Conservation (phyloP, 1,140 invertebrate species). For the Drosophila novamexicana region DNA sequence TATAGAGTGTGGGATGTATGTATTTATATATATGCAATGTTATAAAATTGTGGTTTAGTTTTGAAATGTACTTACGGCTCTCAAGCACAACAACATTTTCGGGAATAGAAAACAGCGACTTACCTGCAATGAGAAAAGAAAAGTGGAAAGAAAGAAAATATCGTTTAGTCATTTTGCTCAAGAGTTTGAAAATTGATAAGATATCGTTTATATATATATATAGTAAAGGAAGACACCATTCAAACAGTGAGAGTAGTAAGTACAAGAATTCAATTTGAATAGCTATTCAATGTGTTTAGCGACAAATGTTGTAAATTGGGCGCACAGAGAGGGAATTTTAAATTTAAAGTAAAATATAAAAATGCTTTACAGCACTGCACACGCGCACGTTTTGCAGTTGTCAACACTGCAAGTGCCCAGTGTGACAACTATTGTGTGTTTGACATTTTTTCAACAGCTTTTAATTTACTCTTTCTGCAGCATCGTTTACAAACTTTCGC, state of each 20-base stretch:
- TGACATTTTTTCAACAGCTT: background rate
- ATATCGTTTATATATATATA: constrained; percentile 20
- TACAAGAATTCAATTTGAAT: constrained; percentile 75
- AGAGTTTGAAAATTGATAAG: constrained; percentile 10
- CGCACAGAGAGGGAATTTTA: background rate
- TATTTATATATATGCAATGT: constrained; percentile 4
- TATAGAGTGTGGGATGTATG: constrained; percentile 3
- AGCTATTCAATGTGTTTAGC: constrained; percentile 69
- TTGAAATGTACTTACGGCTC: constrained; percentile 79
- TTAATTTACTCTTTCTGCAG: background rate
- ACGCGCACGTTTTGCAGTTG: too few relatives aligned
- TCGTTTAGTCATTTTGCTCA: constrained; percentile 34
- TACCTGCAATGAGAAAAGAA: constrained; percentile 67
- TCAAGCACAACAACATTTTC: constrained; percentile 82
- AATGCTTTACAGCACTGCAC: constrained; percentile 17
- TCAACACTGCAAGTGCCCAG: background rate
- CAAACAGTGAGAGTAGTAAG: constrained; percentile 80
- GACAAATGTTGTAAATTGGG: constrained; percentile 66
- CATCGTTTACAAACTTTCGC: background rate
- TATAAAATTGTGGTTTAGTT: constrained; percentile 59
- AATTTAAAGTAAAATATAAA: background rate
- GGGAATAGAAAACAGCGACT: constrained; percentile 82
- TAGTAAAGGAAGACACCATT: constrained; percentile 47
- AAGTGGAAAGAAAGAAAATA: constrained; percentile 29
- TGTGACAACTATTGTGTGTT: background rate